Evolutionary conservation across 2,797 vertebrate genomes (phyloP).

Genomic region (Anisognathus igniventris): DNA sequence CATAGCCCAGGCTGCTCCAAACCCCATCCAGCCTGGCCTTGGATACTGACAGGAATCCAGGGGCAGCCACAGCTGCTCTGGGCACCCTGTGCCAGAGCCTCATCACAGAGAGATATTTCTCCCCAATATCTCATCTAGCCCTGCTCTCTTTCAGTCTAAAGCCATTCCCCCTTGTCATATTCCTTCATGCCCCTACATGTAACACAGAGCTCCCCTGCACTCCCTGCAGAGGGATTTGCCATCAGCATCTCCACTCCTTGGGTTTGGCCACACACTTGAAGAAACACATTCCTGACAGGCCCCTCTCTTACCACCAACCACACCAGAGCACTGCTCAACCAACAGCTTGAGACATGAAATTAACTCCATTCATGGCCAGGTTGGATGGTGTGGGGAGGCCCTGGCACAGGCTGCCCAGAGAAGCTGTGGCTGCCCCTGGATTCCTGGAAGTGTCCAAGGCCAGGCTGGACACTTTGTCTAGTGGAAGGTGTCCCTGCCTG

Average conservation of each 20-base stretch:
- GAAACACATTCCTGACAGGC: background rate
- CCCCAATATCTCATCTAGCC: background rate
- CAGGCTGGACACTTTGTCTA: background rate
- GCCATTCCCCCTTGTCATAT: background rate
- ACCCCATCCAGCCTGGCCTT: background rate
- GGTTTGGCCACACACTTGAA: background rate
- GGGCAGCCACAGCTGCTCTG: background rate
- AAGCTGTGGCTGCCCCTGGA: background rate
- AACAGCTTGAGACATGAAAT: background rate
- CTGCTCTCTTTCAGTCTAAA: background rate
- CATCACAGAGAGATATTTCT: background rate
- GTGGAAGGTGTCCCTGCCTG: background rate
- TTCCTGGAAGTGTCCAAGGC: background rate
- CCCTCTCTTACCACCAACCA: background rate
- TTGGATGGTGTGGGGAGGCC: background rate
- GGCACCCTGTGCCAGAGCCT: background rate
- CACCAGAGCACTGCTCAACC: background rate
- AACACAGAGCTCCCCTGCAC: background rate
- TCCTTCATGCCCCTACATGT: background rate
- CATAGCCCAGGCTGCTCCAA: rapidly evolving
- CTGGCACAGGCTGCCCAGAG: background rate
- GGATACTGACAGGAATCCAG: background rate
- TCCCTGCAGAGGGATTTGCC: background rate
- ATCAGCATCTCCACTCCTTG: background rate
- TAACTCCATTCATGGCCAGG: background rate